phyloP scores from a whole-genome alignment of 2,113 vertebrate genomes.

The Rhineura floridana region DNA sequence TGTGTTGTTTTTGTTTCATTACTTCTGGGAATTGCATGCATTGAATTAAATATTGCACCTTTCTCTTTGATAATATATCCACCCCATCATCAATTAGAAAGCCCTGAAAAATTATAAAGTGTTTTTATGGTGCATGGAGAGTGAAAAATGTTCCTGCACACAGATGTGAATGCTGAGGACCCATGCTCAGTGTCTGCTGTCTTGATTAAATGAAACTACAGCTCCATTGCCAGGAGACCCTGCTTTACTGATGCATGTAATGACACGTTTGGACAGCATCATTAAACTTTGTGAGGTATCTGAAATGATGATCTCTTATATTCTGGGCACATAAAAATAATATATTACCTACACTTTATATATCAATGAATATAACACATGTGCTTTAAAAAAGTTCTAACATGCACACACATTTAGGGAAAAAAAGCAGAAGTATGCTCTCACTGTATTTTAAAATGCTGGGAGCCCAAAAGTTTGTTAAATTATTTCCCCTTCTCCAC shows the following conservation, averaged over 20 bases:
- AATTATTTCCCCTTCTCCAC: background rate
- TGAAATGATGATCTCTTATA: slow-evolving; percentile 17
- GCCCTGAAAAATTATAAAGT: background rate
- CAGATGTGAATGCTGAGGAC: background rate
- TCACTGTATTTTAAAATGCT: slow-evolving; percentile 10
- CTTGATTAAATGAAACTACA: background rate
- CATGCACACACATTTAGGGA: background rate
- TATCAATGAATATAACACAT: slow-evolving; percentile 23
- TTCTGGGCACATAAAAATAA: slow-evolving; percentile 43
- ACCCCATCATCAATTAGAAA: background rate
- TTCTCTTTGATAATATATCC: background rate
- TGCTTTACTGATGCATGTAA: slow-evolving; percentile 18
- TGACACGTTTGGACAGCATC: slow-evolving; percentile 8
- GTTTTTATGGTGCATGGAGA: slow-evolving; percentile 25
- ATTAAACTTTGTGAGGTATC: slow-evolving; percentile 40
- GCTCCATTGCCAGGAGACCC: background rate
- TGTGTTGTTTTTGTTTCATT: background rate
- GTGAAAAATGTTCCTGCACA: background rate
- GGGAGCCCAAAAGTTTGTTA: background rate
- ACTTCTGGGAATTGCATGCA: background rate
- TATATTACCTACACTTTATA: background rate
- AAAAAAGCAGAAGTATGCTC: background rate
- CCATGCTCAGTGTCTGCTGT: background rate
- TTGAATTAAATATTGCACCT: background rate
- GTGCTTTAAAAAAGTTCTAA: background rate